Evolutionary conservation across 2,797 vertebrate species (phyloP), one percentile per base, ranked within the genome.

Genomic region (Lycodopsis pacificus): DNA sequence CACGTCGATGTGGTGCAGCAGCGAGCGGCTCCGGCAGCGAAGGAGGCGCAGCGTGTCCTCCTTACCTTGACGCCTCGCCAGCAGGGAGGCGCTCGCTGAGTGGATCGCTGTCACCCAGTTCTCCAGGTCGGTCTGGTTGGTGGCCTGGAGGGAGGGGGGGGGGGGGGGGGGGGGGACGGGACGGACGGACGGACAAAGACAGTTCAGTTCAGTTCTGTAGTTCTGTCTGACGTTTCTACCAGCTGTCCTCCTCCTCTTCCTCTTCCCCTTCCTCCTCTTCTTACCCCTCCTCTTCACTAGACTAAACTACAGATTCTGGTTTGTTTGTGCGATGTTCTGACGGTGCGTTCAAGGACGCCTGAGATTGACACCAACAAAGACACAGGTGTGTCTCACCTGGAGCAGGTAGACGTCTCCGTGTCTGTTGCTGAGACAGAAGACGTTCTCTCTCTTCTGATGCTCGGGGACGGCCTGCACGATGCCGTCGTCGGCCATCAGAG

Each of bases 31-130:
- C 88, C 97, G 96, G 88, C 85, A 94, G 85, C 94, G 96, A 25
- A 99, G 93, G 19, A 98, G 91, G n/a, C 93, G 93, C 68, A 97
- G 88, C 0, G 97, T 97, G 89, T 98, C 97, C 81, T 97, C 97
- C 73, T 94, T 96, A 65, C 96, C 96, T 34, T 95, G 95, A 30
- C 96, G 96, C 89, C 95, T 95, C 0, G 97, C 97, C 88, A 98
- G 95, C 72, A 97, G 94, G 2, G 97, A 96, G 8, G 98, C 97
- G 10, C 97, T 96, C 3, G 97, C 97, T 0, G 98, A 99, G 85
- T 99, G 98, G 67, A 99, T 93, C 27, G 97, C 96, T 0, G 97
- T 98, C 88, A 98, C 94, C 98, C 98, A 99, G 91, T 97, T 97
- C 92, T 99, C 98, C 86, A 99, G 94, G 78, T 99, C 98, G 0